Evolutionary conservation across 2,113 vertebrate genomes (phyloP).

Genomic region (Caranx ignobilis): DNA sequence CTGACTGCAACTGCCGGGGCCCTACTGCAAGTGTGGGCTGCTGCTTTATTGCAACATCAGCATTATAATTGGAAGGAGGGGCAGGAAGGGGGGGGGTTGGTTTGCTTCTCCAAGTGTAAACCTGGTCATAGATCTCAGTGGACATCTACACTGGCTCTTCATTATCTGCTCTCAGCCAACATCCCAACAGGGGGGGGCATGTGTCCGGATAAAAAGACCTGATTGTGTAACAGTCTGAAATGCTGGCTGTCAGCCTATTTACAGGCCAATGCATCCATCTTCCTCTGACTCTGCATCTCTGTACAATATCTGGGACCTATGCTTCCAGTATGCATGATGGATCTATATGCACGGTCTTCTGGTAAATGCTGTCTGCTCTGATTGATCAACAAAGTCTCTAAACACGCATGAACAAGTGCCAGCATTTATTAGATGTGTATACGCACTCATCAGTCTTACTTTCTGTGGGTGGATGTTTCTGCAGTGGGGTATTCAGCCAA

Average conservation of each 20-base stretch:
- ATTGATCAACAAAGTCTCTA: constrained; percentile 43
- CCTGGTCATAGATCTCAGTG: constrained; percentile 68
- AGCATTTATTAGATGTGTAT: constrained; percentile 33
- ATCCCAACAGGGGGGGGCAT: constrained; percentile 47
- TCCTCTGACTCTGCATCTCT: constrained; percentile 39
- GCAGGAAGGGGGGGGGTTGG: not conserved
- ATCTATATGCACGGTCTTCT: constrained; percentile 20
- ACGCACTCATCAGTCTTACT: constrained; percentile 14
- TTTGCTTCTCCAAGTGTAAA: constrained; percentile 40
- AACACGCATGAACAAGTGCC: constrained; percentile 27
- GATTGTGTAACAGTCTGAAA: constrained; percentile 73
- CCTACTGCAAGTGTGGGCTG: constrained; percentile 59
- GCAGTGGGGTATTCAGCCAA: not conserved
- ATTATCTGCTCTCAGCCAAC: constrained; percentile 54
- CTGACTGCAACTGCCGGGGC: constrained; percentile 37
- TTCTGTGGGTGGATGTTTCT: constrained; percentile 18
- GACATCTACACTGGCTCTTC: constrained; percentile 66
- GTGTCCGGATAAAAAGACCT: constrained; percentile 64
- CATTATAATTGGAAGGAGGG: constrained; percentile 36
- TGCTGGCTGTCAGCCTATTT: constrained; percentile 51
- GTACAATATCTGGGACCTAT: constrained; percentile 7
- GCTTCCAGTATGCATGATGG: constrained; percentile 34
- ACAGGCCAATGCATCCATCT: constrained; percentile 48
- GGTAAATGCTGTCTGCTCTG: constrained; percentile 29
- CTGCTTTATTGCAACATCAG: constrained; percentile 64